These are phyloP conservation scores for Byasa hedistus DNA, from an alignment of 2,888 invertebrate genomes.

Conservation along the genomic window DNA sequence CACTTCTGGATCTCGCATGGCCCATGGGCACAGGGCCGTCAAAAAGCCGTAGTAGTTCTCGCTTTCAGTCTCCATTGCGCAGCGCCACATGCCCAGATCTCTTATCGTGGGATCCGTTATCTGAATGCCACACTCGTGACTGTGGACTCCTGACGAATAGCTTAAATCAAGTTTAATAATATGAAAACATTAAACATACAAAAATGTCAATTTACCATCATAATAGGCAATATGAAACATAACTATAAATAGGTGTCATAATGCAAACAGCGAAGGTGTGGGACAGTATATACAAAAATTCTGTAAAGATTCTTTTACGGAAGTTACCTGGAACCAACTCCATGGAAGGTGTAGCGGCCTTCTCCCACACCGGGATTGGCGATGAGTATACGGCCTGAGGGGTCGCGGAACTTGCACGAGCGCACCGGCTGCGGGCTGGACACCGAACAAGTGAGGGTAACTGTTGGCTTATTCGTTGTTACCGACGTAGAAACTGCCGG, in stretches of 20 bases:
- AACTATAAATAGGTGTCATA: too few species aligned
- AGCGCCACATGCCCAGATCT: slow-evolving; percentile 66
- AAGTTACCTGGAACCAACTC: slow-evolving; percentile 43
- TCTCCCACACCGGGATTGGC: slow-evolving; percentile 56
- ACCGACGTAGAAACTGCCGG: slow-evolving; percentile 49
- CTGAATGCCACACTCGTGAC: slow-evolving; percentile 55
- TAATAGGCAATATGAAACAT: too few species aligned
- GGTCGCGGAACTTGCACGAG: slow-evolving; percentile 62
- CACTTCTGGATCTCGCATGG: slow-evolving; percentile 43
- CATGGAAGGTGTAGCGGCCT: slow-evolving; percentile 51
- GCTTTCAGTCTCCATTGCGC: slow-evolving; percentile 54
- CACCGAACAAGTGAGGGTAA: slow-evolving; percentile 54
- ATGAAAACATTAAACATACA: not conserved
- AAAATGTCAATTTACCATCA: too few species aligned
- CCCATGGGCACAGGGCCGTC: slow-evolving; percentile 48
- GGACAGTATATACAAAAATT: not conserved
- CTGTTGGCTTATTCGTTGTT: slow-evolving; percentile 38
- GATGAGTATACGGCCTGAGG: slow-evolving; percentile 51
- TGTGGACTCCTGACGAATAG: slow-evolving; percentile 40
- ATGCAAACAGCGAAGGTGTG: too few species aligned
- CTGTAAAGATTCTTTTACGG: not conserved
- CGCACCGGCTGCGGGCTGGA: slow-evolving; percentile 39
- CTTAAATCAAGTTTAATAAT: slow-evolving; percentile 40
- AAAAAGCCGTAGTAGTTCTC: slow-evolving; percentile 60
- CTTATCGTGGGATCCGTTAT: slow-evolving; percentile 44